These are phyloP conservation scores for Disparrhopalites patrizii DNA, from an alignment of 2,888 invertebrate genomes.

Conservation along the genomic window DNA sequence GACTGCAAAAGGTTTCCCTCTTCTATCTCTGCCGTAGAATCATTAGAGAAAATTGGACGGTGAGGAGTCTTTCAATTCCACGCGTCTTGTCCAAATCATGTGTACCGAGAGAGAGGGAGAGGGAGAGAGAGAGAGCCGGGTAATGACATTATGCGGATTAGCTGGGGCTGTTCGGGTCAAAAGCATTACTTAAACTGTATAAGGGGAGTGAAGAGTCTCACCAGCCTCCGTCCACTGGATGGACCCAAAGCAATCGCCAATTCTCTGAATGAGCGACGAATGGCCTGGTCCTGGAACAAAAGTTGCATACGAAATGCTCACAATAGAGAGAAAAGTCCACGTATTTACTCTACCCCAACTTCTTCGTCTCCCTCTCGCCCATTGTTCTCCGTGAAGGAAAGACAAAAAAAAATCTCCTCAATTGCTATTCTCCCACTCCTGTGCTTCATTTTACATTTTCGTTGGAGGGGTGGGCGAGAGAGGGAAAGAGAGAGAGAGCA, in stretches of 20 bases:
- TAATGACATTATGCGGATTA: slow-evolving; percentile 27
- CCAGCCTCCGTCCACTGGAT: background rate
- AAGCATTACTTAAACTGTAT: slow-evolving; percentile 28
- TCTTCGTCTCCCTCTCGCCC: no score
- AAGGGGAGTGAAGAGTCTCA: background rate
- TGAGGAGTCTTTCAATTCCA: slow-evolving; percentile 13
- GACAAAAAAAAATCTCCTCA: no score
- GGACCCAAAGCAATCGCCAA: background rate
- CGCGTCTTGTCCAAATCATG: no score
- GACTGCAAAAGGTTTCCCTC: slow-evolving; percentile 16
- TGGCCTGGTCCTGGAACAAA: no score
- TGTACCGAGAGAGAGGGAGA: background rate
- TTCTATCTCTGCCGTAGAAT: slow-evolving; percentile 8
- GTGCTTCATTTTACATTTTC: no score
- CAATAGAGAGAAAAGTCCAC: slow-evolving; percentile 16
- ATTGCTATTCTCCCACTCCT: no score
- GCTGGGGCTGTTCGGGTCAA: slow-evolving; percentile 22
- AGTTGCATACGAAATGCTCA: slow-evolving; percentile 26
- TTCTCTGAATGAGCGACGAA: no score
- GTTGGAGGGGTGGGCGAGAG: no score
- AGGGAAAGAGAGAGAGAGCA: no score
- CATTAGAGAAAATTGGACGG: slow-evolving; percentile 25
- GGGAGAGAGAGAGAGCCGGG: background rate
- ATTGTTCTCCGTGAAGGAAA: no score
- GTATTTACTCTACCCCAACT: no score